These are phyloP conservation scores for Athalia rosae DNA, from an alignment of 2,888 invertebrate species.

Conservation along the genomic window DNA sequence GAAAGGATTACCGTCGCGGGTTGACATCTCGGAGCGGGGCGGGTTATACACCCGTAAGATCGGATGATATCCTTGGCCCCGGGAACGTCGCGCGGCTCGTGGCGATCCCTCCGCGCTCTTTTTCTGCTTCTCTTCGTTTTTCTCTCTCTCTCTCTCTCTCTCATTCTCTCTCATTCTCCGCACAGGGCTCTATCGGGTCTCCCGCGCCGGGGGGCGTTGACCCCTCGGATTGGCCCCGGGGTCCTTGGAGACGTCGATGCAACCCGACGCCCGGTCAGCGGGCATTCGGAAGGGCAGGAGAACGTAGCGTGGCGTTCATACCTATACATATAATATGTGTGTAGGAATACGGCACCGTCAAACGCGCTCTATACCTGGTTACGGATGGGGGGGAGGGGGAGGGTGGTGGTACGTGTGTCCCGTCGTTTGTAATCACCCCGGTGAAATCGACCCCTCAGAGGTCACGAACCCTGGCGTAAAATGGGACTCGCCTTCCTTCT, in stretches of 20 bases:
- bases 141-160: conserved; percentile 40
- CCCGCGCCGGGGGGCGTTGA: conserved; percentile 36
- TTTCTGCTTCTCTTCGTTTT: conserved; percentile 29
- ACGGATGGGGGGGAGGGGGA: no score
- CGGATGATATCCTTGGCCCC: conserved; percentile 52
- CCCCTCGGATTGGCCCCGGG: conserved; percentile 39
- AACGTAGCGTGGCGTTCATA: conserved; percentile 14
- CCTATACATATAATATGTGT: no score
- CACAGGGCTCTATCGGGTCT: conserved; percentile 38
- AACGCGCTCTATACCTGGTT: no score
- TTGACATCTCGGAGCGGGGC: conserved; percentile 64
- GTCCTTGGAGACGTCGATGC: conserved; percentile 45
- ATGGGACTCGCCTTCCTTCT: conserved; percentile 39
- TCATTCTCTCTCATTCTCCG: conserved; percentile 37
- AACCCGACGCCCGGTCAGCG: conserved; percentile 32
- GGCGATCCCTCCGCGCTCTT: conserved; percentile 16
- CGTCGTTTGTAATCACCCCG: conserved; percentile 36
- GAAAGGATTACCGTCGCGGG: conserved; percentile 66
- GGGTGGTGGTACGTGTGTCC: background rate
- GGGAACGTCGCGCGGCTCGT: conserved; percentile 15
- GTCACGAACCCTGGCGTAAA: conserved; percentile 39
- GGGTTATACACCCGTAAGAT: conserved; percentile 56
- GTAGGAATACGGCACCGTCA: no score
- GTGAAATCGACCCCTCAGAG: conserved; percentile 43
- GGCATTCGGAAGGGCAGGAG: conserved; percentile 27